Conservation (phyloP, 1,140 invertebrate species). For the Bombus breviceps region DNA sequence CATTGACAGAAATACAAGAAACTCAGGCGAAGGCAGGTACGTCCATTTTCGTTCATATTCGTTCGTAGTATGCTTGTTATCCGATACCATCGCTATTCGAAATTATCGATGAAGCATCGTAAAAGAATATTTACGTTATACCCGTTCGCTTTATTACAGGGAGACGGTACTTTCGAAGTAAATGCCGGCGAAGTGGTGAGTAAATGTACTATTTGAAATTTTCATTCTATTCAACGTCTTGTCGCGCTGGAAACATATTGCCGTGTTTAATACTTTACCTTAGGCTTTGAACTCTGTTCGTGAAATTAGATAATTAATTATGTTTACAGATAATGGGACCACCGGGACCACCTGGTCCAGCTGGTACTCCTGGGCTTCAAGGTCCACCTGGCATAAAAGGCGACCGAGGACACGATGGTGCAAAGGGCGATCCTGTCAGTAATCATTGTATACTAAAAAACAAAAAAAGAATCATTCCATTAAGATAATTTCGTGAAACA, state of each 20-base stretch:
- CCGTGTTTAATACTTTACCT: neutral
- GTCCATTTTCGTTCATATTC: conserved; percentile 67
- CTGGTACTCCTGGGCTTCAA: conserved; percentile 88
- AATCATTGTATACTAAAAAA: conserved; percentile 52
- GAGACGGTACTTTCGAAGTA: conserved; percentile 89
- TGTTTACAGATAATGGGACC: conserved; percentile 88
- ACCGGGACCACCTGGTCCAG: conserved; percentile 91
- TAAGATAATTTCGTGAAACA: neutral
- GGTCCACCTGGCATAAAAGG: conserved; percentile 95
- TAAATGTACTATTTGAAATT: conserved; percentile 50
- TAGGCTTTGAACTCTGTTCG: neutral
- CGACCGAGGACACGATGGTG: conserved; percentile 92
- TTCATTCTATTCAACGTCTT: neutral
- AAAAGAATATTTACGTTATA: neutral
- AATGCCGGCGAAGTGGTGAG: conserved; percentile 88
- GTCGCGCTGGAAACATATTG: too few relatives aligned
- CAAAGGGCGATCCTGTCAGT: conserved; percentile 94
- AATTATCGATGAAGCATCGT: too few relatives aligned
- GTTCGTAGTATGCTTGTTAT: neutral
- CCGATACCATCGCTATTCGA: neutral
- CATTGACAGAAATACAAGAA: conserved; percentile 93
- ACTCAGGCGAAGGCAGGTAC: conserved; percentile 93
- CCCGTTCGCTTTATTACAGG: conserved; percentile 84
- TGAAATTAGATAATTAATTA: neutral
- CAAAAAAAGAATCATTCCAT: conserved; percentile 19